These are phyloP conservation scores for Acanthoscelides obtectus DNA, from an alignment of 2,888 invertebrate genomes.

Conservation along the genomic window DNA sequence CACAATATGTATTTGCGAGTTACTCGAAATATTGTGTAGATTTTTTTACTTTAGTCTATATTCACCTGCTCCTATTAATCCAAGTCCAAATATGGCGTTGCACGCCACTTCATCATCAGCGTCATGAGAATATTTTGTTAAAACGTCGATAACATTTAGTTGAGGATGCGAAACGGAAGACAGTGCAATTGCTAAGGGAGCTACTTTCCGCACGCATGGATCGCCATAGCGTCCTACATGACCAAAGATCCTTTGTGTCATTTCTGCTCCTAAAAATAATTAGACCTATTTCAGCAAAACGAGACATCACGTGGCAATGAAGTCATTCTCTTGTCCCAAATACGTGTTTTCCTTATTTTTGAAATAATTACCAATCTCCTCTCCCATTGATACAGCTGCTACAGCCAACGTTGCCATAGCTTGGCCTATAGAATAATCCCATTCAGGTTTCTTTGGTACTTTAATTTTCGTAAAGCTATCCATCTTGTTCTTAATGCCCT, in stretches of 20 bases:
- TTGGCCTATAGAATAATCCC: constrained; percentile 78
- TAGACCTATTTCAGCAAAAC: no score
- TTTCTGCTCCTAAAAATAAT: constrained; percentile 63
- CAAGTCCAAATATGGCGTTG: constrained; percentile 95
- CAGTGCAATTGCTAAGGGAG: constrained; percentile 91
- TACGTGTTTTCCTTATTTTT: not conserved
- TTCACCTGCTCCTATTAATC: constrained; percentile 27
- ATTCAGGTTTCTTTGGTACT: constrained; percentile 50
- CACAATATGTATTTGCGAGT: no score
- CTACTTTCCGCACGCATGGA: constrained; percentile 82
- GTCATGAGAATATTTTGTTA: constrained; percentile 99
- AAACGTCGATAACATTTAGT: constrained; percentile 87
- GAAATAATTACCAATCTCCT: constrained; percentile 75
- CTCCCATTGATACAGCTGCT: constrained; percentile 94
- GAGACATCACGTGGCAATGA: no score
- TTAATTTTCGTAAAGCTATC: constrained; percentile 34
- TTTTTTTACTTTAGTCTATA: not conserved
- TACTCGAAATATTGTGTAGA: not conserved
- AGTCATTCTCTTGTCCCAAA: not conserved
- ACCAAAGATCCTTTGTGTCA: constrained; percentile 93
- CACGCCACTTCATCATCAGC: constrained; percentile 95
- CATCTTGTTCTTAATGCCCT: constrained; percentile 39
- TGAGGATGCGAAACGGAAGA: constrained; percentile 96
- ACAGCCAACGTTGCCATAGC: constrained; percentile 95
- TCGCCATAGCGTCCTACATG: constrained; percentile 64